Percentiles rank a stretch among this genome's conserved stretches.
These are phyloP conservation scores for Mactra quadrangularis DNA, from an alignment of 1,140 invertebrate species.

Conservation along the genomic window DNA sequence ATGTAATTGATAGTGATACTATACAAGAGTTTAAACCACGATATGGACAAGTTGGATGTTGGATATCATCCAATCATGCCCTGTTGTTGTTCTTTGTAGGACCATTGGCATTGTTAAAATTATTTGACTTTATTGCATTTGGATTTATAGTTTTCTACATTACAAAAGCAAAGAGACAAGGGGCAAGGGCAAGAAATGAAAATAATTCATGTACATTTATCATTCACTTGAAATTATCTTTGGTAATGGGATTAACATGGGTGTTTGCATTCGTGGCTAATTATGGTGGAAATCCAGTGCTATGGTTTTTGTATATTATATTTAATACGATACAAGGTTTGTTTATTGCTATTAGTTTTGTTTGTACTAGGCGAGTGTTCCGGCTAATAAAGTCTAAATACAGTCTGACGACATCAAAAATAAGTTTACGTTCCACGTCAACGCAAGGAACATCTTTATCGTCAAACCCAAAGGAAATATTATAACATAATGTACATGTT, in stretches of 20 bases:
- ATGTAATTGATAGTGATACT: constrained; percentile 46
- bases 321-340: constrained; percentile 70
- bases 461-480: too few relatives aligned
- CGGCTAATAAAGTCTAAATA: constrained; percentile 8
- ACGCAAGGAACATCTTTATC: too few relatives aligned
- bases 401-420: background rate
- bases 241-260: constrained; percentile 81
- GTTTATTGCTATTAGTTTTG: constrained; percentile 64
- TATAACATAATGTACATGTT: too few relatives aligned
- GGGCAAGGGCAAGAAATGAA: constrained; percentile 33
- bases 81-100: constrained; percentile 78
- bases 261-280: constrained; percentile 76
- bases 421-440: background rate
- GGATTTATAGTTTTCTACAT: constrained; percentile 83
- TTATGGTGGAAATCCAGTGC: constrained; percentile 34
- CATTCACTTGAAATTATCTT: constrained; percentile 85
- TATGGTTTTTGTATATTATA: constrained; percentile 64
- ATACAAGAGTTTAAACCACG: constrained; percentile 53
- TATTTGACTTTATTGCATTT: constrained; percentile 77
- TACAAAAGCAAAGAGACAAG: constrained; percentile 68
- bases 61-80: constrained; percentile 78
- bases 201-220: constrained; percentile 71
- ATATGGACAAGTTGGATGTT: constrained; percentile 82
- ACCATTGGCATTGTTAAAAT: constrained; percentile 78
- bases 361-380: constrained; percentile 56